These are phyloP conservation scores for Epizoanthus rinbou DNA, from an alignment of 92 coral and sea anemone species.

Conservation along the genomic window DNA sequence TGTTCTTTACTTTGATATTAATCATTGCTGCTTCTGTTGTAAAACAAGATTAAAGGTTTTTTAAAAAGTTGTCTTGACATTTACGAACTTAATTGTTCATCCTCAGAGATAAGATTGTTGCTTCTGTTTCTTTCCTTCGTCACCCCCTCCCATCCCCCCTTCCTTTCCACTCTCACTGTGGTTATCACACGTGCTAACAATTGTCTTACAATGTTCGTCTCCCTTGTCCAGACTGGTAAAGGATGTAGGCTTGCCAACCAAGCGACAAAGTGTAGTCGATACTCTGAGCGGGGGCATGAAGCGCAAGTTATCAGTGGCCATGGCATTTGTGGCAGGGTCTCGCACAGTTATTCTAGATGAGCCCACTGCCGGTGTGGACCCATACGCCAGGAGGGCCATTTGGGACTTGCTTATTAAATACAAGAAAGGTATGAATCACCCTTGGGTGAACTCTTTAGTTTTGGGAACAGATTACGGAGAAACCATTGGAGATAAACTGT, in stretches of 20 bases:
- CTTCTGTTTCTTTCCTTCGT: not conserved
- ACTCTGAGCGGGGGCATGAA: slow-evolving; percentile 98
- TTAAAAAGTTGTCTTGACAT: no score
- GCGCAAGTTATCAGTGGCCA: slow-evolving; percentile 95
- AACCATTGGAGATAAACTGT: not conserved
- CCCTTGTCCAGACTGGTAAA: slow-evolving; percentile 64
- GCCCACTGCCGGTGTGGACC: slow-evolving; percentile 99
- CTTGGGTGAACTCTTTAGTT: not conserved
- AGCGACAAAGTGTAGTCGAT: slow-evolving; percentile 90
- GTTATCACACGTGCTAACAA: no score
- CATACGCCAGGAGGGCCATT: slow-evolving; percentile 98
- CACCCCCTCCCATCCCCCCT: slow-evolving; percentile 22
- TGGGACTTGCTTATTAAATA: slow-evolving; percentile 97
- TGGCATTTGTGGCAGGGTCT: slow-evolving; percentile 99
- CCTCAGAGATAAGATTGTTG: not conserved
- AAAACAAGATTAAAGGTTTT: no score
- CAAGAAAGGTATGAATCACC: slow-evolving; percentile 69
- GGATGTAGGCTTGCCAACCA: slow-evolving; percentile 89
- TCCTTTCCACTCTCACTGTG: no score
- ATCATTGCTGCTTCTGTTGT: no score
- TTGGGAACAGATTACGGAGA: not conserved
- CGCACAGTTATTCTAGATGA: slow-evolving; percentile 96
- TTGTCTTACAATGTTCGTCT: not conserved
- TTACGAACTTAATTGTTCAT: no score
- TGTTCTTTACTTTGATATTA: not conserved